These are phyloP conservation scores for Copsychus sechellarum DNA, from an alignment of 2,113 vertebrate genomes.

Conservation along the genomic window DNA sequence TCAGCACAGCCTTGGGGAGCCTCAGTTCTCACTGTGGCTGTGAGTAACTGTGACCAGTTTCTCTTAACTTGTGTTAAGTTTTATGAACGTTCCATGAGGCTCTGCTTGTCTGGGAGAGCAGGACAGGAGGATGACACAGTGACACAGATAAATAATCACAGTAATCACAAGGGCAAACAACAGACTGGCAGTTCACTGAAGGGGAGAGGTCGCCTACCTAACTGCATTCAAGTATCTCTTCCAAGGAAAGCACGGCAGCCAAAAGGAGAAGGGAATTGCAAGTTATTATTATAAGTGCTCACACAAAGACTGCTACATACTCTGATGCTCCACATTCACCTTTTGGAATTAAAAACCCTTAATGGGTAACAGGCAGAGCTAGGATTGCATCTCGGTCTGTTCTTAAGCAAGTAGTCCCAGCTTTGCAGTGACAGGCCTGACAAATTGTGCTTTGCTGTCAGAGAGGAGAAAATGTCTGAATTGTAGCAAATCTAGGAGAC, in stretches of 20 bases:
- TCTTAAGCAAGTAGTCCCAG: neutral
- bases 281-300: neutral
- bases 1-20: neutral
- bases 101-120: neutral
- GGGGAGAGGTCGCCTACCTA: neutral
- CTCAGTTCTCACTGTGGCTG: neutral
- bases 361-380: neutral
- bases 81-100: accelerated
- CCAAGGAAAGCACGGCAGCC: neutral
- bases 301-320: neutral
- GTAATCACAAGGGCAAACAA: neutral
- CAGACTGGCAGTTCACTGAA: neutral
- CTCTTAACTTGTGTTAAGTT: neutral
- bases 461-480: neutral
- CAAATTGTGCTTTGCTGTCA: neutral
- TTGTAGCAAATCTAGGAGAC: neutral
- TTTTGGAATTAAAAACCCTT: neutral
- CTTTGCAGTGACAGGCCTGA: neutral
- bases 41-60: neutral
- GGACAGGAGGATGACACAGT: neutral
- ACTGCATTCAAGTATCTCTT: neutral
- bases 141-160: neutral
- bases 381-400: neutral
- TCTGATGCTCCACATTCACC: neutral
- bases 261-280: neutral